Evolutionary conservation across 2,797 vertebrate genomes (phyloP).

Genomic region (Channa striata): DNA sequence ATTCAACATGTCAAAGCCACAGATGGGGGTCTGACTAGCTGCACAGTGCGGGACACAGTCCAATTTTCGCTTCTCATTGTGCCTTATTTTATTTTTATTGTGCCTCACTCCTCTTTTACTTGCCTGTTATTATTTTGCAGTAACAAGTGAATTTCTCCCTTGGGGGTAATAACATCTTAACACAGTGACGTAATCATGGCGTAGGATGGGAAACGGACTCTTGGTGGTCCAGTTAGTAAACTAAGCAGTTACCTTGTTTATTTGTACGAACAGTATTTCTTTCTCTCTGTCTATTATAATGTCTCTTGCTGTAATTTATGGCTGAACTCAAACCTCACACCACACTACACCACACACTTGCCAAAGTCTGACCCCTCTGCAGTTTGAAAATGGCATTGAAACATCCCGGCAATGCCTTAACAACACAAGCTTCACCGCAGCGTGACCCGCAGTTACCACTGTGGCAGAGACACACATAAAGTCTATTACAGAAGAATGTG

Average conservation of each 20-base stretch:
- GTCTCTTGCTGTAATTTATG: constrained; percentile 33
- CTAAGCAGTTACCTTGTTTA: background rate
- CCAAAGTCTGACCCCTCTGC: constrained; percentile 16
- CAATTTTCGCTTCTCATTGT: too few species aligned
- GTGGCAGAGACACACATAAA: constrained; percentile 33
- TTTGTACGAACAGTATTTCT: constrained; percentile 2
- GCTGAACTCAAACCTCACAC: constrained; percentile 17
- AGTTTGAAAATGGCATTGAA: constrained; percentile 25
- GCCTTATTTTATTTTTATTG: too few species aligned
- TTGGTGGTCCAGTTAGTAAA: background rate
- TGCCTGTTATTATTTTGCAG: too few species aligned
- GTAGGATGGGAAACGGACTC: background rate
- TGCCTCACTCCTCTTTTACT: too few species aligned
- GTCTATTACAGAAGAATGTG: constrained; percentile 60
- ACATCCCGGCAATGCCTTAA: constrained; percentile 60
- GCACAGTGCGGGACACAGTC: too few species aligned
- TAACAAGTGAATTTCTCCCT: too few species aligned
- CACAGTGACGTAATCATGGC: too few species aligned
- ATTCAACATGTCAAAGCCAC: too few species aligned
- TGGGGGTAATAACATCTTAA: too few species aligned
- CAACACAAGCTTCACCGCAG: constrained; percentile 46
- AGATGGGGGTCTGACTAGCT: too few species aligned
- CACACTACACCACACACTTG: background rate
- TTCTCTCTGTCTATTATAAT: background rate
- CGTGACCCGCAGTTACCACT: constrained; percentile 34